Conservation (phyloP, 2,888 invertebrate species). For the Napeogenes sylphis region DNA sequence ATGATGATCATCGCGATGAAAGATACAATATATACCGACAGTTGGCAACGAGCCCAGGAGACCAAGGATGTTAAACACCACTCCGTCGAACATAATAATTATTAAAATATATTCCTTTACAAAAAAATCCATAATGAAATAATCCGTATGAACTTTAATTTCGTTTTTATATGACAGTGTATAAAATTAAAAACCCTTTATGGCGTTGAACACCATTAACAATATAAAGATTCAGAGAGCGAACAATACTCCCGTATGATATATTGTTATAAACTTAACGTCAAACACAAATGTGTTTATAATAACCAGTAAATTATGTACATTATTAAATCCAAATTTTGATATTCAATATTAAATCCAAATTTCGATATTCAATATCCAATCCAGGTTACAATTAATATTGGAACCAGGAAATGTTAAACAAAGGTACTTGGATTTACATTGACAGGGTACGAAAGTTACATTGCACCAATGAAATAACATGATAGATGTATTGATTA, state of each 20-base stretch:
- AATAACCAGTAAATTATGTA: slow-evolving; percentile 6
- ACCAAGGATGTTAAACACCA: slow-evolving; percentile 18
- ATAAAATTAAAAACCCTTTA: slow-evolving; percentile 21
- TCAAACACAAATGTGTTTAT: not conserved
- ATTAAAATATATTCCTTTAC: not conserved
- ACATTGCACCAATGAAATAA: slow-evolving; percentile 16
- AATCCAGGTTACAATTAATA: not conserved
- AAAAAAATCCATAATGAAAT: not conserved
- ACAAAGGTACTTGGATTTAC: slow-evolving; percentile 5
- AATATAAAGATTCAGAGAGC: slow-evolving; percentile 17
- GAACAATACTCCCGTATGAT: slow-evolving; percentile 31
- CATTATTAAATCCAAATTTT: too few relatives aligned
- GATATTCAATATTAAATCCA: too few relatives aligned
- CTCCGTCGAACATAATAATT: not conserved
- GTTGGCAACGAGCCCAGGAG: slow-evolving; percentile 56
- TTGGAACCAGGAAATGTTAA: not conserved
- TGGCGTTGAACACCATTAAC: slow-evolving; percentile 22
- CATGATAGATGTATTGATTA: slow-evolving; percentile 23
- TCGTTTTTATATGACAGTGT: slow-evolving; percentile 15
- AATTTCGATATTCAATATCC: not conserved
- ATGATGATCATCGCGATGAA: slow-evolving; percentile 5
- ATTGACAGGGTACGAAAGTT: slow-evolving; percentile 11
- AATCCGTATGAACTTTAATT: slow-evolving; percentile 6
- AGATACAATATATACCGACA: slow-evolving; percentile 8
- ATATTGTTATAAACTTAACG: slow-evolving; percentile 16